These are phyloP conservation scores for Paracentrotus lividus DNA, from an alignment of 53 echinoderm and acorn worm species.

Conservation along the genomic window DNA sequence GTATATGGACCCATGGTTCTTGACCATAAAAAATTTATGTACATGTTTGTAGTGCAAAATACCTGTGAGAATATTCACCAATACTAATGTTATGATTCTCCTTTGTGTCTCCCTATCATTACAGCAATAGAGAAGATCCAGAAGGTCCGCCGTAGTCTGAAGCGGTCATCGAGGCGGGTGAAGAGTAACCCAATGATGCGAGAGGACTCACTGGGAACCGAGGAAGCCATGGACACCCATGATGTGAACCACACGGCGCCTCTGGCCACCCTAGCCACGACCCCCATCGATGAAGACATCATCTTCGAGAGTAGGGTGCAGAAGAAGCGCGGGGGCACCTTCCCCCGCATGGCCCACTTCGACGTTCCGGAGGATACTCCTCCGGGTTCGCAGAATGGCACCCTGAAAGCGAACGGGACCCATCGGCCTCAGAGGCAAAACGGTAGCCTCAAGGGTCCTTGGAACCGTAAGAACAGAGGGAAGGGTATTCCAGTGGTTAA, in stretches of 20 bases:
- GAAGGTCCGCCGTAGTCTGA: slow-evolving; percentile 56
- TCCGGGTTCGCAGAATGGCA: slow-evolving; percentile 78
- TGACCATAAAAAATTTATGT: no score
- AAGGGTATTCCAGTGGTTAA: slow-evolving; percentile 85
- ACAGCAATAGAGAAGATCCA: slow-evolving; percentile 53
- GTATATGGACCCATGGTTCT: no score
- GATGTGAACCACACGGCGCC: slow-evolving; percentile 52
- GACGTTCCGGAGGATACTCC: slow-evolving; percentile 59
- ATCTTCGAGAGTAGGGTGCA: slow-evolving; percentile 18
- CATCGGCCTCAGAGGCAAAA: slow-evolving; percentile 71
- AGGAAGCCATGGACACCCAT: slow-evolving; percentile 9
- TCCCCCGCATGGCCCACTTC: slow-evolving; percentile 64
- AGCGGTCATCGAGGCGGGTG: slow-evolving; percentile 27
- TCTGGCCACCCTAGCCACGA: slow-evolving; percentile 52
- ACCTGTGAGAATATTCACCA: no score
- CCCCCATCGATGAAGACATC: slow-evolving; percentile 58
- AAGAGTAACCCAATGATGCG: slow-evolving; percentile 51
- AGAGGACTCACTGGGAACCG: slow-evolving; percentile 47
- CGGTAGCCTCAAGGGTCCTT: slow-evolving; percentile 76
- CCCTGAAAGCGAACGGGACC: slow-evolving; percentile 84
- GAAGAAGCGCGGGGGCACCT: slow-evolving; percentile 59
- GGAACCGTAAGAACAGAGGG: slow-evolving; percentile 80
- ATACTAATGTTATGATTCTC: not conserved
- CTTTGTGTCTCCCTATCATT: not conserved
- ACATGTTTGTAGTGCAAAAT: no score